Conservation (phyloP, 2,113 vertebrate species). For the Takifugu flavidus region DNA sequence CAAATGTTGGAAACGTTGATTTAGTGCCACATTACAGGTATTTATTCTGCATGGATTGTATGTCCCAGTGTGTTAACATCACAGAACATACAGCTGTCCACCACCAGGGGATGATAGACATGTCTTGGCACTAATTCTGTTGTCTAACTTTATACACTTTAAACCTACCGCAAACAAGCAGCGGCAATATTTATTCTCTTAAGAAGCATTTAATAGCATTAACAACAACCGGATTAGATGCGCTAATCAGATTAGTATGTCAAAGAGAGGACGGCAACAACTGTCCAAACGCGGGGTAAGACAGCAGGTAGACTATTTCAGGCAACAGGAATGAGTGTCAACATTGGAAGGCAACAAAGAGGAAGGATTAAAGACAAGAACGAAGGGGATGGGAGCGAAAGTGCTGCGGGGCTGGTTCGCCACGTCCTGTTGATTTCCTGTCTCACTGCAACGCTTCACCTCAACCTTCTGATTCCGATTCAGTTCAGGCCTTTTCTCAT, state of each 20-base stretch:
- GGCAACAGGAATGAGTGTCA: constrained; percentile 21
- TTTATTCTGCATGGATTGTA: no score
- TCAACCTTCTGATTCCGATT: constrained; percentile 54
- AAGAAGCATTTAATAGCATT: constrained; percentile 53
- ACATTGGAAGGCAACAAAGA: constrained; percentile 28
- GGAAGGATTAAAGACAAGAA: no score
- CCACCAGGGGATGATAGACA: no score
- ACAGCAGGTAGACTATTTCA: constrained; percentile 3
- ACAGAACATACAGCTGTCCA: no score
- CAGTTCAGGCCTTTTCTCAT: constrained; percentile 26
- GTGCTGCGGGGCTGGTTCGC: constrained; percentile 23
- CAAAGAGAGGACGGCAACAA: constrained; percentile 23
- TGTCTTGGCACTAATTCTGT: background rate
- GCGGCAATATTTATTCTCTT: constrained; percentile 35
- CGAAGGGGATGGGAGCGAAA: constrained; percentile 25
- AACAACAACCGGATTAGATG: constrained; percentile 38
- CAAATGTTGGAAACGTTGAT: no score
- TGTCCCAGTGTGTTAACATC: no score
- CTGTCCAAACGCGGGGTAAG: constrained; percentile 7
- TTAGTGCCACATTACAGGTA: no score
- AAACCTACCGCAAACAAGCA: constrained; percentile 22
- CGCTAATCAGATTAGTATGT: constrained; percentile 21
- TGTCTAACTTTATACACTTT: constrained; percentile 22
- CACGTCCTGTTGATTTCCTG: constrained; percentile 52
- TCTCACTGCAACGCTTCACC: constrained; percentile 38